These are phyloP conservation scores for Eriosoma lanigerum DNA, from an alignment of 1,140 invertebrate species.

Conservation along the genomic window DNA sequence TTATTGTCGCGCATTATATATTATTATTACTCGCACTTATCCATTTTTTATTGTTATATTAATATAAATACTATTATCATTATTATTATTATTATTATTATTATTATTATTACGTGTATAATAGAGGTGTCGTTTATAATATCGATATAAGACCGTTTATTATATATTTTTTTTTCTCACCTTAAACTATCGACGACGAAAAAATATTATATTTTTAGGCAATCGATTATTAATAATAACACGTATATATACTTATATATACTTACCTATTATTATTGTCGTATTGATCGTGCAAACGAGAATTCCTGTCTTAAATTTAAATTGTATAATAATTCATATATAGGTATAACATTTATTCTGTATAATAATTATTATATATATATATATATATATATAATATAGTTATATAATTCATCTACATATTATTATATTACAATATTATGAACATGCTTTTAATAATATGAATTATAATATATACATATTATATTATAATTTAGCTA, in stretches of 20 bases:
- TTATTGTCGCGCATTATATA: neutral
- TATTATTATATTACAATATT: neutral
- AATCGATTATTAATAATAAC: too few species aligned
- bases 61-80: neutral
- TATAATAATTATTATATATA: too few species aligned
- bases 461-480: neutral
- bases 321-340: too few species aligned
- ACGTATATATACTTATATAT: too few species aligned
- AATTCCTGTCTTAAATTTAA: too few species aligned
- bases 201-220: too few species aligned
- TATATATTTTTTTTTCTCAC: too few species aligned
- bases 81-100: conserved; percentile 5
- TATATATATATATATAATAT: neutral
- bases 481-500: conserved; percentile 9
- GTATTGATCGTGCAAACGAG: neutral
- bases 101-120: conserved; percentile 7
- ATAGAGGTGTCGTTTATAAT: too few species aligned
- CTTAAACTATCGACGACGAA: too few species aligned
- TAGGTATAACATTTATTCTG: too few species aligned
- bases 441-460: conserved; percentile 24
- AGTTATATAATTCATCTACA: neutral
- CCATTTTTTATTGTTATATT: neutral
- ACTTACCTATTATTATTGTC: neutral
- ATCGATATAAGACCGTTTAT: too few species aligned
- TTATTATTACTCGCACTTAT: neutral